Base-by-base conservation (phyloP, 2,888 invertebrate genomes). In the Phalangium opilio region DNA sequence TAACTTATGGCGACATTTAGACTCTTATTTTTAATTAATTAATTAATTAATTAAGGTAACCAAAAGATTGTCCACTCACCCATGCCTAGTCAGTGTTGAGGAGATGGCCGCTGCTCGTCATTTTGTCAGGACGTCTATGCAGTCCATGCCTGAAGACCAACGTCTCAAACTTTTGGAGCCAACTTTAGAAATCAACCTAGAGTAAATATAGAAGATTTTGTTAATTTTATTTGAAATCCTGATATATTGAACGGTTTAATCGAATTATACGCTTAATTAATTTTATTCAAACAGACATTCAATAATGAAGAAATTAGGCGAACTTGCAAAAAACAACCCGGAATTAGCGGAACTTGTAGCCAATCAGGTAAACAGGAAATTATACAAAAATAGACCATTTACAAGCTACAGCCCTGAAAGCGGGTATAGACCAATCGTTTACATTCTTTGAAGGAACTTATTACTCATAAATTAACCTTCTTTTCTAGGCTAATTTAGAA, bases 101-200 rank as follows among this genome's bases (percentile, higher is more conserved):
- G 93, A 96, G 69, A 93, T 95, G 90, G 93, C 87, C 1, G 84
- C 90, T 2, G 93, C 95, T 0, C 73, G 96, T 41, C 93, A 95
- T 67, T 93, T 95, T 62, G 78, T 95, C 46, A 76, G 85, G 46
- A 89, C 90, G 0, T 86, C 90, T 60, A 80, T 87, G 45, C 79
- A 62, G 57, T 48, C 61, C 80, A 46, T 62, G 34, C 76, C 79
- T 0, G 87, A 91, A 59, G 87, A 89, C 59, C 81, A 82, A 63
- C 75, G 86, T 60, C 87, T 79, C 62, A 81, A 83, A 1, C 67
- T 93, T 49, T 69, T 95, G 45, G 84, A 90, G 61, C 93, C 95
- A 0, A 83, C 86, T 52, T 71, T 96, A 41, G 95, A 96, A 70
- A 79, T 96, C 45, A 96, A 96, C 70, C 82, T 90, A 3, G 84